Evolutionary conservation across 1,140 invertebrate species (phyloP), one percentile per base, ranked within the genome.

Genomic region (Bombus balteatus): DNA sequence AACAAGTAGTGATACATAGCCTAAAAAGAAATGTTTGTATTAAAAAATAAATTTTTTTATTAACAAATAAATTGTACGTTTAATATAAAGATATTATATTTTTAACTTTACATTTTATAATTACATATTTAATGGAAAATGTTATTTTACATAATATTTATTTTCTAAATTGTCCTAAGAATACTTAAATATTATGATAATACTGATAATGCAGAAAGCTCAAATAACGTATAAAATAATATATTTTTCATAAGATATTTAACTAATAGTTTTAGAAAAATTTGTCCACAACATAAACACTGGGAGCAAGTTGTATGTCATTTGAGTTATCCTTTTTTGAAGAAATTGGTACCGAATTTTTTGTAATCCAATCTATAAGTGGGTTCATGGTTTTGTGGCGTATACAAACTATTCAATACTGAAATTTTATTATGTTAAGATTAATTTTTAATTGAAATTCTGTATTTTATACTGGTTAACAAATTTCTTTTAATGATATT

Each of bases 1-100:
- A 81, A 91, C 83, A 62, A 93, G 84, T 68, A 90, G 90, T 84
- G 65, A 81, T 66, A 78, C 62, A 70, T 91, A 62, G 37, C 85
- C 18, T 81, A 66, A 75, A n/a, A 70, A 37, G 68, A 81, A 41
- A 74, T 72, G 39, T 87, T 74, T 79, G 53, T 87, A 74, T 62
- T 34, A 74, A 68, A 9, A 85, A 72, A 70, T 74, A 72, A 82
- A 87, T 72, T 70, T 59, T 65, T 0, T 77, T 34, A 53, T 13
- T 15, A n/a, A 83, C 3, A 83, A 53, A 66, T 39, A 32, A 62
- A 5, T 78, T 68, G 25, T 65, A 47, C 41, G 53, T 76, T 77
- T 41, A 81, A 72, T 80, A 85, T 79, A 87, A 85, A 83, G 88
- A 72, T 76, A 79, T 77, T 88, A 75, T 84, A 86, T 43, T 34